These are phyloP conservation scores for Ciona savignyi DNA, from an alignment of 23 tunicate genomes.

Conservation along the genomic window DNA sequence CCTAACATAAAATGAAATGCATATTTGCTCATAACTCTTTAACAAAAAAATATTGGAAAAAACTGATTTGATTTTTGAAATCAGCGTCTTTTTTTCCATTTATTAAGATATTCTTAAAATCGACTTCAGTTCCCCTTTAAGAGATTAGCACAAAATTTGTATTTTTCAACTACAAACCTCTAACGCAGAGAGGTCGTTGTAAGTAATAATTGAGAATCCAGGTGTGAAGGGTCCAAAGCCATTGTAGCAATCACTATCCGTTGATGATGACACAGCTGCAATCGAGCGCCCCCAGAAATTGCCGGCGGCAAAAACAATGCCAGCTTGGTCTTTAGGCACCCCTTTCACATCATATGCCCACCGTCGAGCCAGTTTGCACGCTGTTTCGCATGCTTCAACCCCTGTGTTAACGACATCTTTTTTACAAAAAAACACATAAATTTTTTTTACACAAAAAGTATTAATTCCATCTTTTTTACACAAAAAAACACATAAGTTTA, in stretches of 20 bases:
- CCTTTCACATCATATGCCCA: slow-evolving; percentile 97
- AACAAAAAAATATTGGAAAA: no score
- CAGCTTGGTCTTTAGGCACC: slow-evolving; percentile 78
- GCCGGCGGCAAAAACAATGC: slow-evolving; percentile 80
- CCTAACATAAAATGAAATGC: no score
- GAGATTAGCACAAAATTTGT: background rate
- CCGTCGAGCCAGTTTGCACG: slow-evolving; percentile 87
- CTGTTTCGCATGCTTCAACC: slow-evolving; percentile 98
- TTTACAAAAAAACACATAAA: no score
- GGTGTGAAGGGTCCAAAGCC: slow-evolving; percentile 98
- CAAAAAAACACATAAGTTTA: no score
- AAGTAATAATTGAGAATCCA: slow-evolving; percentile 80
- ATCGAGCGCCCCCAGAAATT: slow-evolving; percentile 99
- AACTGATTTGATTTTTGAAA: no score
- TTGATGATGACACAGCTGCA: slow-evolving; percentile 87
- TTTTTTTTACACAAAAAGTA: no score
- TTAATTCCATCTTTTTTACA: no score
- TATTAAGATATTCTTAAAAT: background rate
- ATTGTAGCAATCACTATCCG: slow-evolving; percentile 71
- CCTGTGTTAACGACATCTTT: slow-evolving; percentile 54
- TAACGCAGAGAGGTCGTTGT: slow-evolving; percentile 54
- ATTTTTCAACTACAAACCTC: slow-evolving; percentile 31
- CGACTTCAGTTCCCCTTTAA: no score
- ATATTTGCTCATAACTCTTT: no score
- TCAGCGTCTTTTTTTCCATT: background rate